Evolutionary conservation across 1,140 invertebrate genomes (phyloP).

Genomic region (Pentalonia nigronervosa): DNA sequence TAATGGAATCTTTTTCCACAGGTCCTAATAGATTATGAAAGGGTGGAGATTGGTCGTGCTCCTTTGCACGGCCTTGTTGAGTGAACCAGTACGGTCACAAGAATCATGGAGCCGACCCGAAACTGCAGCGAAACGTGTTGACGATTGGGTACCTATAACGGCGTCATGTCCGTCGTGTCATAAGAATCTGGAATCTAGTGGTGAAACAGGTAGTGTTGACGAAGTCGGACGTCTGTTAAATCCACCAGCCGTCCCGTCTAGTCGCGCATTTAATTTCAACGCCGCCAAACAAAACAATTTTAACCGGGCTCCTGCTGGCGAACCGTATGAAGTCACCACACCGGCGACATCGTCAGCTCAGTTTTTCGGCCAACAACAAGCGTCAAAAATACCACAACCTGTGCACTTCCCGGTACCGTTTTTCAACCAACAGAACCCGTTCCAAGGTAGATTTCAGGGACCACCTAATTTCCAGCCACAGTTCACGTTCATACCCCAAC

Average conservation of each 20-base stretch:
- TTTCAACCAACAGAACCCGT: slow-evolving; percentile 47
- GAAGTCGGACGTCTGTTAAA: slow-evolving; percentile 59
- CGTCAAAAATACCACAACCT: slow-evolving; percentile 45
- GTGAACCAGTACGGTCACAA: background rate
- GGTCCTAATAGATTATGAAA: slow-evolving; percentile 22
- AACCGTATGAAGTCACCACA: slow-evolving; percentile 40
- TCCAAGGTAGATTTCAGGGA: slow-evolving; percentile 28
- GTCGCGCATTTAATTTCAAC: slow-evolving; percentile 35
- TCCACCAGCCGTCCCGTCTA: slow-evolving; percentile 41
- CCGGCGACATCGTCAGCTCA: background rate
- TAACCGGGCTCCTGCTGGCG: background rate
- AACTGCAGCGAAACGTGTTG: slow-evolving; percentile 37
- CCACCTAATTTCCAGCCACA: slow-evolving; percentile 32
- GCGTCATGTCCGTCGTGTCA: slow-evolving; percentile 4
- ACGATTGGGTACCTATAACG: slow-evolving; percentile 59
- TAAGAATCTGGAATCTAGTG: slow-evolving; percentile 33
- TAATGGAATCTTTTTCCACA: background rate
- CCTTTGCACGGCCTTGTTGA: slow-evolving; percentile 42
- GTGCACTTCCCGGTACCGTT: slow-evolving; percentile 47
- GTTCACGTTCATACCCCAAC: slow-evolving; percentile 46
- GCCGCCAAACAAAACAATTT: background rate
- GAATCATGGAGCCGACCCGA: slow-evolving; percentile 52
- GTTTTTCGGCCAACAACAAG: slow-evolving; percentile 16
- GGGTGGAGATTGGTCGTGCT: slow-evolving; percentile 53
- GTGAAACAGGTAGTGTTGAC: background rate